Evolutionary conservation across 2,113 vertebrate genomes (phyloP).

Genomic region (Bostrychus sinensis): DNA sequence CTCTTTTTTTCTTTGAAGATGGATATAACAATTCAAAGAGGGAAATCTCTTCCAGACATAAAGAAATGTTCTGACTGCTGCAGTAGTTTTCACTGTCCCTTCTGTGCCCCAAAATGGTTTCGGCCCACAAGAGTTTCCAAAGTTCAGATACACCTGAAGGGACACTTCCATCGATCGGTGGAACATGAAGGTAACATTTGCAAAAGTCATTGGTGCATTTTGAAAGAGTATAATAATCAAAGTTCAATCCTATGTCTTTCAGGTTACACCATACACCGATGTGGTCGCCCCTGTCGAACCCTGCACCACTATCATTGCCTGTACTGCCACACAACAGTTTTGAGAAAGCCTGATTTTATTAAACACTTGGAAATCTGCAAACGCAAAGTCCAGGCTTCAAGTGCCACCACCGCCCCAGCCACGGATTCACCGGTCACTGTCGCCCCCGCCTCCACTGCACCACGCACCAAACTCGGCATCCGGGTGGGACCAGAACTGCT

Average conservation of each 20-base stretch:
- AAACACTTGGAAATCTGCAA: neutral
- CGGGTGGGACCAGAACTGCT: neutral
- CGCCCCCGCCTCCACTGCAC: too few relatives aligned
- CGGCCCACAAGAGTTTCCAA: neutral
- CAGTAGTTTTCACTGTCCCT: neutral
- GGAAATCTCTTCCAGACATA: neutral
- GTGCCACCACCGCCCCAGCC: too few relatives aligned
- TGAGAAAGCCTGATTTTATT: neutral
- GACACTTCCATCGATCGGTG: neutral
- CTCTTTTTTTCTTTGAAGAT: neutral
- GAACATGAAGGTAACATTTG: neutral
- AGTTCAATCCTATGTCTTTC: neutral
- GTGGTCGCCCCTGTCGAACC: neutral
- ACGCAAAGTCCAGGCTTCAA: too few relatives aligned
- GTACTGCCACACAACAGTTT: neutral
- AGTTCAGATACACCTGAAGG: neutral
- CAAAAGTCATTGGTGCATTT: neutral
- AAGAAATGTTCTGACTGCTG: neutral
- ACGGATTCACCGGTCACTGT: too few relatives aligned
- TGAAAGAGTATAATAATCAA: neutral
- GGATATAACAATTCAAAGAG: constrained; percentile 1
- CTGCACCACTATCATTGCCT: neutral
- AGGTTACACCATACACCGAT: constrained; percentile 1
- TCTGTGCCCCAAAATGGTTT: neutral
- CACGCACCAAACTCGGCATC: too few relatives aligned